Evolutionary conservation across 2,113 vertebrate species (phyloP), one percentile per base, ranked within the genome.

Genomic region (Thunnus thynnus): DNA sequence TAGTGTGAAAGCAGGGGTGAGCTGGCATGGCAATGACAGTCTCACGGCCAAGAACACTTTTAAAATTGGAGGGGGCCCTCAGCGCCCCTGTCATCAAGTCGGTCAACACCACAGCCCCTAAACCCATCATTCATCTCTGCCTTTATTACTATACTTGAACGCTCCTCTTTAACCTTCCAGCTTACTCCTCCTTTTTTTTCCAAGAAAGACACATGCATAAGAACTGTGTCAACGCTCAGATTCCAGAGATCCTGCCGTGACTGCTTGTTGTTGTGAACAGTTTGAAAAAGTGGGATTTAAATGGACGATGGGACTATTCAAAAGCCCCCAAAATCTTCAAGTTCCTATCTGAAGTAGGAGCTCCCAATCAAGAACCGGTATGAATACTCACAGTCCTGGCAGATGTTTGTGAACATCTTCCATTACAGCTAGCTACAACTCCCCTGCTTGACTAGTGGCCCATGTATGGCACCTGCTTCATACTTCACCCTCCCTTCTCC

Each of bases 101-200:
- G 72, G 88, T 90, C 89, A 88, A 85, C 88, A 88, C 89, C 90
- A 67, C 80, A 90, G 87, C 76, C 86, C 83, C 83, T 87, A 86
- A 88, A 88, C 80, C 87, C 87, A 91, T 94, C 91, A 87, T 87
- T 93, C 86, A 91, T 92, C 88, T 88, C 75, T 67, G 64, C 74
- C 80, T 87, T 88, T 94, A 94, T 92, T 88, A 88, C 86, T 78
- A 78, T 71, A 72, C 83, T 73, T 79, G 62, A 83, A 72, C 77
- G 65, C 80, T 87, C 61, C 72, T 89, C 78, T 87, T 85, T 84
- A 84, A 84, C 76, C 86, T 88, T 83, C 80, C 63, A 72, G 20
- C 71, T 79, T 44, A 72, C 70, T 88, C 44, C 25, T 75, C 60
- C 44, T 82, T 46, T 58, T 56, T 65, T 73, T 25, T 86, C 63